A percentile compares a stretch with the other conserved stretches of the same genome.
Conservation (phyloP, 2,888 invertebrate species). For the Drosophila greeni region DNA sequence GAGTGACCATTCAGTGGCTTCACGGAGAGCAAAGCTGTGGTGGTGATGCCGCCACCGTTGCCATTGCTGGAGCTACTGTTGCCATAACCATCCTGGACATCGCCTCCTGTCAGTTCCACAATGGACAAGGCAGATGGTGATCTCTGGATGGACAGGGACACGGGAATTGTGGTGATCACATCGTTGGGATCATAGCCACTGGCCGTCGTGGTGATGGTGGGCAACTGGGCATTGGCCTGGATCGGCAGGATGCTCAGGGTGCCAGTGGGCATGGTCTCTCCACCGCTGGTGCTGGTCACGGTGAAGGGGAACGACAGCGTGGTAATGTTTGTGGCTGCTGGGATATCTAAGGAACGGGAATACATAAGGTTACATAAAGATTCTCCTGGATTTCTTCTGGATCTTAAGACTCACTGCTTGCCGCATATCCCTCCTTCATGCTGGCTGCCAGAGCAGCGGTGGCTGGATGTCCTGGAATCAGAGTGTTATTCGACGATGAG, state of each 20-base stretch:
- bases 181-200: conserved; percentile 68
- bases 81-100: conserved; percentile 42
- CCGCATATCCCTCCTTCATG: conserved; percentile 61
- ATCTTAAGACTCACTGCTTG: conserved; percentile 51
- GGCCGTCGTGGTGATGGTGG: conserved; percentile 70
- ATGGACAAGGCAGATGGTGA: conserved; percentile 72
- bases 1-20: conserved; percentile 66
- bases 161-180: conserved; percentile 74
- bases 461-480: conserved; percentile 86
- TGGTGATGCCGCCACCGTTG: conserved; percentile 59
- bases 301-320: conserved; percentile 78
- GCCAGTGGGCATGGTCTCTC: conserved; percentile 71
- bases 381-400: background rate
- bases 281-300: conserved; percentile 68
- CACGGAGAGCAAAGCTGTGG: conserved; percentile 70
- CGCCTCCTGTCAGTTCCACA: conserved; percentile 59
- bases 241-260: conserved; percentile 76
- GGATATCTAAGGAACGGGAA: conserved; percentile 47
- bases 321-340: conserved; percentile 72
- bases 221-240: conserved; percentile 61
- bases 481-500: conserved; percentile 85
- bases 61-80: conserved; percentile 55
- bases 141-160: conserved; percentile 74
- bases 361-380: background rate
- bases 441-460: conserved; percentile 87